Percentiles rank a stretch among this genome's conserved stretches.
These are phyloP conservation scores for Helogale parvula DNA, from an alignment of 2,113 vertebrate genomes.

Conservation along the genomic window DNA sequence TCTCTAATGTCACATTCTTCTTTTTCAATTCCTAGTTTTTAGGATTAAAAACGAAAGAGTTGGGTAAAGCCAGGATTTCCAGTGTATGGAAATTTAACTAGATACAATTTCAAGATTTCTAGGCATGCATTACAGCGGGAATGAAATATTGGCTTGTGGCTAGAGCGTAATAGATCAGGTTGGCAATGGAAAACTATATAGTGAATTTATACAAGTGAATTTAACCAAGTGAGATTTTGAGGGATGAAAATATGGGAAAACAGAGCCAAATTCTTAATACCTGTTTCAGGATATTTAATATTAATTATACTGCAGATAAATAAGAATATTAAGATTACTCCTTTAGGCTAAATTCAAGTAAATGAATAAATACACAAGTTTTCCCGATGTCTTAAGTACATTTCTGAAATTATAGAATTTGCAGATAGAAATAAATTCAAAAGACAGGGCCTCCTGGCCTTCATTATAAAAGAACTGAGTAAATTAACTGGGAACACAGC, in stretches of 20 bases:
- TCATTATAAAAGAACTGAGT: slow-evolving; percentile 43
- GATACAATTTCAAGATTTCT: neutral
- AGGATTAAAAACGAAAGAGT: neutral
- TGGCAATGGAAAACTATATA: neutral
- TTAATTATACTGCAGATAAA: slow-evolving; percentile 39
- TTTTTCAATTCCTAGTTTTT: neutral
- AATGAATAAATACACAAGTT: slow-evolving; percentile 40
- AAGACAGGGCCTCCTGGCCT: neutral
- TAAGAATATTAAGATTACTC: neutral
- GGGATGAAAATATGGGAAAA: neutral
- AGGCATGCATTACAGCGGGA: neutral
- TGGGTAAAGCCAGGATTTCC: neutral
- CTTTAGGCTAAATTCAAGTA: slow-evolving; percentile 43
- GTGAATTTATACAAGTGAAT: neutral
- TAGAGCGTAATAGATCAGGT: neutral
- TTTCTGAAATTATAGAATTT: slow-evolving; percentile 55
- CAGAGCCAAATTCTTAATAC: neutral
- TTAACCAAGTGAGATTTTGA: neutral
- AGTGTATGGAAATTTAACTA: neutral
- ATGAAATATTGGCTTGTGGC: neutral
- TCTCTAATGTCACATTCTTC: neutral
- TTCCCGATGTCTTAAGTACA: slow-evolving; percentile 34
- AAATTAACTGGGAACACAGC: slow-evolving; percentile 57
- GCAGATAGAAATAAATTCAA: slow-evolving; percentile 56
- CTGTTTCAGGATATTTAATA: neutral